Evolutionary conservation across 1,140 invertebrate species (phyloP), one percentile per base, ranked within the genome.

Genomic region (Cotesia vestalis): DNA sequence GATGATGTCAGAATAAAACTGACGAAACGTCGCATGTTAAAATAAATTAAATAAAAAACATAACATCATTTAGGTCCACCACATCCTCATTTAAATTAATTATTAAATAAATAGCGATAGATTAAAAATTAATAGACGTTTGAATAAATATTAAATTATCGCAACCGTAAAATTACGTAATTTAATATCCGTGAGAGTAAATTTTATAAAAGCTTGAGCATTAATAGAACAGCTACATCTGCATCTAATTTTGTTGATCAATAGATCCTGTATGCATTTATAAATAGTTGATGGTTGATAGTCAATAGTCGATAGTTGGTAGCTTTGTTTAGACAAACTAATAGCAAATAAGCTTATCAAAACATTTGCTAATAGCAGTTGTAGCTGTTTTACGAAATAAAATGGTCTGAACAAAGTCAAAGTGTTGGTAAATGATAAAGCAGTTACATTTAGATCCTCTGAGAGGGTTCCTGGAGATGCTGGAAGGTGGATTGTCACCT

Each of bases 391-490:
- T 17, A 57, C 9, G 27, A 27, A 12, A 61, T 63, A 11, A 27
- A 27, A 27, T 27, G 36, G n/a, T 71, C 17, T 76, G 72, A 80
- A 79, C 6, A 38, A 34, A n/a, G 17, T 57, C n/a, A 64, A 64
- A 72, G 78, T 27, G 27, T 27, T 27, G 79, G 78, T 80, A 70
- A 77, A 82, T 80, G 83, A 83, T 80, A 79, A 84, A 86, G 83
- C 82, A 85, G 88, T 91, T 91, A 91, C 93, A 93, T 89, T 93
- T 93, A 77, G 92, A 93, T 90, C 92, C 92, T 88, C 93, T 89
- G 73, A 93, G 89, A 77, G 92, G 91, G 85, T 92, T 92, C 81
- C 92, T 89, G 72, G 90, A 90, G 88, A 92, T 90, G 81, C 81
- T 85, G 83, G 85, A 81, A 86, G 85, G 80, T 81, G 84, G 81